Base-by-base conservation (phyloP, 2,888 invertebrate species). In the Spicauda simplicius region DNA sequence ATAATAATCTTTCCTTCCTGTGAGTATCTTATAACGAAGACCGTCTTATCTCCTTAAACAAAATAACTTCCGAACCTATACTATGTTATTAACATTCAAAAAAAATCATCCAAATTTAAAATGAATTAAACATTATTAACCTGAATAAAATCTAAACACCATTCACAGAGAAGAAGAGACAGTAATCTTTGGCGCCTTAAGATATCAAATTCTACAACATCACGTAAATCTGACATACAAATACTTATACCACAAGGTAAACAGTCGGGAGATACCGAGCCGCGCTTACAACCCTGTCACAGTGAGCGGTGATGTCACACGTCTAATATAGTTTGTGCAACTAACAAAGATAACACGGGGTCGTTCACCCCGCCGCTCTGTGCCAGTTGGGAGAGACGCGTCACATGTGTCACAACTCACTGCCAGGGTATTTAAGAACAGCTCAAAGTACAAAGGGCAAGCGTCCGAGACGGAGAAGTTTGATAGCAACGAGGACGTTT, bases 281-380 rank as follows among this genome's bases (percentile, higher is more conserved):
- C 78, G 79, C 74, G 79, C 76, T 75, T 70, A 80, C 82, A 77
- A 80, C 77, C 80, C 81, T 82, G 80, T 77, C 79, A 81, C 82
- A 80, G 82, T 87, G 37, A 48, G 20, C 25, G 87, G 87, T 91
- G 86, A 90, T 88, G 87, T 89, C 89, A 89, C 83, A 83, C 77
- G 81, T 86, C 85, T 85, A 86, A 89, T 90, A 84, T 83, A 85
- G 81, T 84, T 77, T 83, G 82, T 85, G 84, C 85, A n/a, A 81
- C 84, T 57, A 50, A 80, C 78, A 74, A 77, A 86, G 91, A 91
- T 91, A 91, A 88, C 82, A 79, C 81, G 76, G 77, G 89, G 88
- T 88, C 83, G 80, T 89, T 90, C 85, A 90, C 87, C 89, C 76
- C 71, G 72, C 41, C 76, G 77, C 81, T 75, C 78, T 83, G 80